A percentile compares a stretch with the other conserved stretches of the same genome.
phyloP scores from a whole-genome alignment of 1,140 invertebrate species.

The Aphaenogaster floridana region DNA sequence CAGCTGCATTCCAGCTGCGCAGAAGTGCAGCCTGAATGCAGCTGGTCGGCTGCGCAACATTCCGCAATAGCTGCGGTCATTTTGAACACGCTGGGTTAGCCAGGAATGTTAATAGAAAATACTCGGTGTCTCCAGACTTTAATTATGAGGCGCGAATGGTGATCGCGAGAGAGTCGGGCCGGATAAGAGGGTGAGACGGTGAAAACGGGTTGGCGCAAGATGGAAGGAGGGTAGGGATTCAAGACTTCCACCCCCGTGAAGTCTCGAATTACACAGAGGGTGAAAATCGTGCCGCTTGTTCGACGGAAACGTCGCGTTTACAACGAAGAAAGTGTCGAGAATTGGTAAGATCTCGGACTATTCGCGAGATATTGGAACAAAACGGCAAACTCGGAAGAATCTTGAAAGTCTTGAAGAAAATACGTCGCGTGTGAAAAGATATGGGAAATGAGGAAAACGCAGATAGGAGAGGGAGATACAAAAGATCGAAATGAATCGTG shows the following conservation, averaged over 20 bases:
- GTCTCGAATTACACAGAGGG: slow-evolving; percentile 51
- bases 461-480: neutral
- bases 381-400: slow-evolving; percentile 1
- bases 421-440: neutral
- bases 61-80: slow-evolving; percentile 82
- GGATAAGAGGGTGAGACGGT: neutral
- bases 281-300: slow-evolving; percentile 47
- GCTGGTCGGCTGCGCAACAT: slow-evolving; percentile 69
- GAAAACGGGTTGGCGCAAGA: slow-evolving; percentile 15
- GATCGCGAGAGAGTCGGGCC: slow-evolving; percentile 28
- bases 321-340: slow-evolving; percentile 11
- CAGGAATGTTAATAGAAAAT: slow-evolving; percentile 86
- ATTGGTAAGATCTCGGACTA: neutral
- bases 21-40: slow-evolving; percentile 70
- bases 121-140: slow-evolving; percentile 82
- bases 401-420: slow-evolving; percentile 19
- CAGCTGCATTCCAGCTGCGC: slow-evolving; percentile 68
- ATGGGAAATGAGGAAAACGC: neutral
- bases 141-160: slow-evolving; percentile 80
- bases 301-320: slow-evolving; percentile 36
- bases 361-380: slow-evolving; percentile 24
- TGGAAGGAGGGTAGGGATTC: neutral
- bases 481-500: slow-evolving; percentile 10
- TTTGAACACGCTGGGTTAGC: slow-evolving; percentile 82
- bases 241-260: neutral